A percentile compares a stretch with the other conserved stretches of the same genome.
Evolutionary conservation across 2,113 vertebrate genomes (phyloP).

Genomic region (Entelurus aequoreus): DNA sequence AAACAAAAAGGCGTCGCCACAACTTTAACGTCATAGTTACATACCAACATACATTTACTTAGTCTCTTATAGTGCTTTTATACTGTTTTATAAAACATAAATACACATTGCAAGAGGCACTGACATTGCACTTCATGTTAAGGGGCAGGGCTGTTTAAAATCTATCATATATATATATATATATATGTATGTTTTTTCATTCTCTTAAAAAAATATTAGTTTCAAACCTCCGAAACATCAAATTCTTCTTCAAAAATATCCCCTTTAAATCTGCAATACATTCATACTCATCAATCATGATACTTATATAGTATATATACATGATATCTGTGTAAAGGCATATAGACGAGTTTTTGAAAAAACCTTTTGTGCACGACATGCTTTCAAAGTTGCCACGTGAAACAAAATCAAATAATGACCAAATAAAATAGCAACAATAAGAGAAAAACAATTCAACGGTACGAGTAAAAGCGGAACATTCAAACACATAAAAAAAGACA

Average conservation of each 20-base stretch:
- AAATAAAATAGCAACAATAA: slow-evolving; percentile 54
- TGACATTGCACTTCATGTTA: slow-evolving; percentile 70
- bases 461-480: slow-evolving; percentile 65
- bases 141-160: slow-evolving; percentile 48
- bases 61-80: slow-evolving; percentile 62
- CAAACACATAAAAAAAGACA: slow-evolving; percentile 48
- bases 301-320: slow-evolving; percentile 62
- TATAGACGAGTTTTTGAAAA: slow-evolving; percentile 54
- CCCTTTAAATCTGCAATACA: slow-evolving; percentile 70
- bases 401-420: slow-evolving; percentile 65
- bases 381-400: slow-evolving; percentile 74
- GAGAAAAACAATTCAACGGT: slow-evolving; percentile 46
- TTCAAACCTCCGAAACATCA: slow-evolving; percentile 61
- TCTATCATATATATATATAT: slow-evolving; percentile 35
- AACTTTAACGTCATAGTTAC: slow-evolving; percentile 55
- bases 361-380: slow-evolving; percentile 70
- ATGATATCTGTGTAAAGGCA: slow-evolving; percentile 54
- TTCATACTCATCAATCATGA: slow-evolving; percentile 76
- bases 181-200: slow-evolving; percentile 19
- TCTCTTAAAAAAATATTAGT: slow-evolving; percentile 76
- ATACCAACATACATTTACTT: slow-evolving; percentile 60
- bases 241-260: slow-evolving; percentile 75
- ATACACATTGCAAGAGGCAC: slow-evolving; percentile 70
- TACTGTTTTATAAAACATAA: slow-evolving; percentile 70
- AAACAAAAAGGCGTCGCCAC: slow-evolving; percentile 50